Evolutionary conservation across 2,888 invertebrate genomes (phyloP), one percentile per base, ranked within the genome.

Genomic region (Leuctra nigra): DNA sequence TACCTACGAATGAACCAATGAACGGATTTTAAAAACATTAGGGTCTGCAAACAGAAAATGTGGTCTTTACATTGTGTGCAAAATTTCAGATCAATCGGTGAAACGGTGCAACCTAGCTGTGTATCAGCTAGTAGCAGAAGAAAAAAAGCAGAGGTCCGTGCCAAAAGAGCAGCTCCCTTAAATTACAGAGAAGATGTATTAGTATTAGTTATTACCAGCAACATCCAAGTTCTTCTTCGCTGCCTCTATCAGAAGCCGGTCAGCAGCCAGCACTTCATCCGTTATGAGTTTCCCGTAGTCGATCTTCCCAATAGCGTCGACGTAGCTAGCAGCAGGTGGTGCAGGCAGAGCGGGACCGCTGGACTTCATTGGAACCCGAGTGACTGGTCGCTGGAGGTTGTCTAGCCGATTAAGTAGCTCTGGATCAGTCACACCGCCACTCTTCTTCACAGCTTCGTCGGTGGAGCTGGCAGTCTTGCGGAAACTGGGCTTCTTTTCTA

Each of bases 231-330:
- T 84, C 64, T 86, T 82, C 69, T 91, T 92, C 7, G 92, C 91
- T 55, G 84, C 82, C 69, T 90, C 86, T 7, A 95, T 81, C 20
- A 95, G 74, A 59, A 87, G 76, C 65, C 85, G 79, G 69, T 95
- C 95, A 1, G 90, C 89, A 46, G 87, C 84, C 58, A 94, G 70
- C 35, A 94, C 87, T 75, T 93, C 92, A 72, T 93, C 91, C 4
- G 87, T 89, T 59, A 94, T 74, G 55, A 93, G 75, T 70, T 84
- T 84, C 6, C 86, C 87, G 72, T 84, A 91, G 70, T 91, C 87
- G 47, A 91, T 85, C 68, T 79, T 84, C 7, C 86, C 84, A 64
- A 80, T 81, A 63, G 86, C 69, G 61, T 75, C 86, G 58, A 90
- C 75, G 66, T 91, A 91, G 67, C 77, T 82, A 55, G 81, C 72